Evolutionary conservation across 2,888 invertebrate genomes (phyloP), one percentile per base, ranked within the genome.

Genomic region (Spicauda simplicius): DNA sequence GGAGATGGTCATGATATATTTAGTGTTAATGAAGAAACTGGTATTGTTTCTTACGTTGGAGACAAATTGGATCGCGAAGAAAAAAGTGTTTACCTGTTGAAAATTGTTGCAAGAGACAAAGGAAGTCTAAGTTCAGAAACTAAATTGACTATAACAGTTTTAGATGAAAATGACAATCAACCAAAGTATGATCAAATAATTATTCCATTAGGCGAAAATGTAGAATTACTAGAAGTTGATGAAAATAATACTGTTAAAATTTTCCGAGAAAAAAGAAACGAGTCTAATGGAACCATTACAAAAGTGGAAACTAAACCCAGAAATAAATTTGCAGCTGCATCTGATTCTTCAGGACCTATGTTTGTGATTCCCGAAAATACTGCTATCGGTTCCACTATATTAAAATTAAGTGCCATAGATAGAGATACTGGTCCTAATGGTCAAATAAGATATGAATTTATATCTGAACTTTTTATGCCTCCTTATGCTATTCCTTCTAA

Each of bases 141-240:
- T 0, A 95, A 95, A 76, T 82, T 98, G 10, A 95, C 94, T 0
- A 95, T 98, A 55, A 93, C 90, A 0, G 88, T 98, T 25, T 94
- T 95, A 5, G 98, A 98, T 81, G 96, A 96, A 78, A 98, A 98
- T 79, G 98, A 98, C 80, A 97, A 97, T 82, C 80, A 94, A 14
- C 97, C 97, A 0, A 91, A 91, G 61, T 97, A 96, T 75, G 94
- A 94, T 65, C 95, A 96, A 78, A 95, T 97, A 74, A 93, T 95
- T 0, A 94, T 97, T 48, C 95, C 96, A 5, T 93, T 95, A 61
- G 95, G 96, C 65, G 95, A 96, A 73, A 95, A 94, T 10, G 90
- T 96, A 20, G 95, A 95, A 69, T 93, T 97, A 37, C 80, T 95
- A 1, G 96, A 96, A 78, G 92, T 94, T 18, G 95, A 95, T 68